Percentiles rank a stretch among this genome's conserved stretches.
These are phyloP conservation scores for Eupithecia dodoneata DNA, from an alignment of 2,888 invertebrate genomes.

Conservation along the genomic window DNA sequence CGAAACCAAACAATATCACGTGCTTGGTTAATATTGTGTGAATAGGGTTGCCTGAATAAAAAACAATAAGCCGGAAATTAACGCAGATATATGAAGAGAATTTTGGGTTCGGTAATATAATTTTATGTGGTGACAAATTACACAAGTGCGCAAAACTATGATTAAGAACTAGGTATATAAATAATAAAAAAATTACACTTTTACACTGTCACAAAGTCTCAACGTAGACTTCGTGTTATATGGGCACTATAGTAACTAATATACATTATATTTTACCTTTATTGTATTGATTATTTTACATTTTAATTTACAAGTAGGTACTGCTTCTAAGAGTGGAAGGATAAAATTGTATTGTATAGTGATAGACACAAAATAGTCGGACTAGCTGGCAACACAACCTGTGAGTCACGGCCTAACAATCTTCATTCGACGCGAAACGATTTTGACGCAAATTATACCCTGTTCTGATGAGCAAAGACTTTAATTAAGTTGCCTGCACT, in stretches of 20 bases:
- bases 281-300: not conserved
- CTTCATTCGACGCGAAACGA: constrained; percentile 76
- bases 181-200: not conserved
- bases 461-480: constrained; percentile 68
- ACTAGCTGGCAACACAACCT: constrained; percentile 50
- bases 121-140: not conserved
- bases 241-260: not conserved
- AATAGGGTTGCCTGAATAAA: constrained; percentile 31
- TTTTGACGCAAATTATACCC: constrained; percentile 81
- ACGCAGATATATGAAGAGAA: not conserved
- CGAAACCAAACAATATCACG: constrained; percentile 79
- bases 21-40: constrained; percentile 59
- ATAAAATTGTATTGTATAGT: not conserved
- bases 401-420: constrained; percentile 67
- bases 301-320: too few species aligned
- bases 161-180: not conserved
- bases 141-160: not conserved
- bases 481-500: constrained; percentile 76
- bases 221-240: not conserved
- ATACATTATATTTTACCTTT: not conserved
- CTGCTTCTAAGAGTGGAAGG: not conserved
- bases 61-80: not conserved
- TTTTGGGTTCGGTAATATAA: not conserved
- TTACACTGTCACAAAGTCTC: not conserved
- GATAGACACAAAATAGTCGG: constrained; percentile 13